Base-by-base conservation (phyloP, 2,113 vertebrate species). In the Apodemus speciosus region DNA sequence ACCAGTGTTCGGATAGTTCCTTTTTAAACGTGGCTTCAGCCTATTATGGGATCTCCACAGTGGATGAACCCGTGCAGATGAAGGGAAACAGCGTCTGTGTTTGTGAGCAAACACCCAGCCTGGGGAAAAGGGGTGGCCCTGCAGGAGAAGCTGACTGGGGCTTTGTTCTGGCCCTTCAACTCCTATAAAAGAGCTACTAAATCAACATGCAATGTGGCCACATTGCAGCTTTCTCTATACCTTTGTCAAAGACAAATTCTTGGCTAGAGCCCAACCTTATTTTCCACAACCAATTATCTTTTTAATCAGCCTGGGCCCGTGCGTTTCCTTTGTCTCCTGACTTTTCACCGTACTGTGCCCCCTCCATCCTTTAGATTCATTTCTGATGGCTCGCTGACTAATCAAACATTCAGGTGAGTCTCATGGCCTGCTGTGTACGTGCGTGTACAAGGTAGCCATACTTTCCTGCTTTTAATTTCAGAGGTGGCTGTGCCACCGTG, bases 11-110 rank as follows among this genome's bases (percentile, higher is more conserved):
- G 90, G 92, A 87, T 6, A 86, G 69, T 97, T 95, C 90, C 72
- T 91, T 97, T 97, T 95, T 75, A 95, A 92, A 73, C 90, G 94
- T 92, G 43, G 88, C 91, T 32, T 14, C 96, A 89, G 81, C 92
- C 96, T 96, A 43, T 86, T 35, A 94, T 95, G 94, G 80, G 91
- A 95, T 97, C 94, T 90, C 92, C 88, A 95, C 92, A 94, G 96
- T 97, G 97, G 93, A 93, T 83, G 95, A 97, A 96, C 93, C 97
- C 95, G 91, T 95, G 92, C 96, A 94, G 94, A 97, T 96, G 97
- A 97, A 97, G 97, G 95, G 97, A 92, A 97, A 80, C 97, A 97
- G 97, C 97, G 97, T 97, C 97, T 97, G 72, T 97, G 96, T 97
- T 97, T 90, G 85, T 62, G 90, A 96, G 93, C 93, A 97, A 97